Evolutionary conservation across 2,797 vertebrate genomes (phyloP).

Genomic region (Discoglossus pictus): DNA sequence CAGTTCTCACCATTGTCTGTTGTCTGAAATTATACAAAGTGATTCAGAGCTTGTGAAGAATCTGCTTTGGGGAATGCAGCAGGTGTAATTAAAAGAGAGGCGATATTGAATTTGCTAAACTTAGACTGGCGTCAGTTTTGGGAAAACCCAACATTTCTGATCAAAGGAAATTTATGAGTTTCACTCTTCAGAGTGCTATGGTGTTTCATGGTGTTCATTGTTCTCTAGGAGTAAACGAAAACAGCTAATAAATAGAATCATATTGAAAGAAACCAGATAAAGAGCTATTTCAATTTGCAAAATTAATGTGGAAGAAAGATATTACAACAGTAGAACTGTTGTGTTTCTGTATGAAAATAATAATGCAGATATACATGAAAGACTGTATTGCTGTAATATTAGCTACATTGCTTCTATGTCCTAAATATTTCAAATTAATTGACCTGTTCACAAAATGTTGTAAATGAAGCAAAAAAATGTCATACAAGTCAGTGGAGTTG

Average conservation of each 20-base stretch:
- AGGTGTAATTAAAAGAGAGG: slow-evolving; percentile 12
- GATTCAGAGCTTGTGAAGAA: slow-evolving; percentile 1
- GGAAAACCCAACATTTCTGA: slow-evolving; percentile 2
- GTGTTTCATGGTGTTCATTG: slow-evolving; percentile 11
- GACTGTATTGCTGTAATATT: too few species aligned
- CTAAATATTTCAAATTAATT: too few species aligned
- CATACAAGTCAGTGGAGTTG: too few species aligned
- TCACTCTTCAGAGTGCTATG: background rate
- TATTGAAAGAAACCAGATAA: slow-evolving; percentile 13
- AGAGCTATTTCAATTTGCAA: too few species aligned
- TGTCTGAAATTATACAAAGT: slow-evolving; percentile 33
- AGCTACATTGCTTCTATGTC: too few species aligned
- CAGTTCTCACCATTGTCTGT: slow-evolving; percentile 42
- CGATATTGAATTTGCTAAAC: slow-evolving; percentile 8
- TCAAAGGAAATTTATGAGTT: slow-evolving; percentile 9
- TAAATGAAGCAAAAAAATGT: too few species aligned
- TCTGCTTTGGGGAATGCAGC: slow-evolving; percentile 6
- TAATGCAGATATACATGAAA: too few species aligned
- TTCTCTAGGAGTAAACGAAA: slow-evolving; percentile 12
- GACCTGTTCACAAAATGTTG: too few species aligned
- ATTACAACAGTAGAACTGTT: too few species aligned
- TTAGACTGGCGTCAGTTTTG: slow-evolving; percentile 28
- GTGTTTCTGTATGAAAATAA: too few species aligned
- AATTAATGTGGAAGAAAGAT: too few species aligned
- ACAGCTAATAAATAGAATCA: slow-evolving; percentile 8